Percentiles rank a stretch among this genome's conserved stretches.
These are phyloP conservation scores for Muscicapa comitata DNA, from an alignment of 2,797 vertebrate species.

Conservation along the genomic window DNA sequence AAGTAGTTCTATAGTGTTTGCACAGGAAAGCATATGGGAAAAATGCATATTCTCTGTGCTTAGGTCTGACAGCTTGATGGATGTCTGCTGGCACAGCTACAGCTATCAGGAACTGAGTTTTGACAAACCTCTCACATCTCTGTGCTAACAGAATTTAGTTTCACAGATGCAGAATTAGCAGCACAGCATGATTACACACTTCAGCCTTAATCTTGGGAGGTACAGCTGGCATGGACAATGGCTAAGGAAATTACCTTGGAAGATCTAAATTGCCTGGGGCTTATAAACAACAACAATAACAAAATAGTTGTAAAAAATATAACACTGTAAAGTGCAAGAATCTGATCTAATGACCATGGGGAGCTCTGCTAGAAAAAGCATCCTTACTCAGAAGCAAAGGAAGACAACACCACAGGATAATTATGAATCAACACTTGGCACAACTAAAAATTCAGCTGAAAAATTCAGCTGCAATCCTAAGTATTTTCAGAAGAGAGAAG, in stretches of 20 bases:
- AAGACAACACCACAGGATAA: background rate
- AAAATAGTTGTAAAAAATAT: background rate
- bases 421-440: background rate
- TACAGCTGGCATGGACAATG: background rate
- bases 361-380: background rate
- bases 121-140: constrained; percentile 26
- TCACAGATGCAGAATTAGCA: constrained; percentile 48
- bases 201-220: constrained; percentile 11
- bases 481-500: background rate
- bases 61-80: constrained; percentile 11
- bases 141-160: constrained; percentile 4
- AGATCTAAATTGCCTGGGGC: background rate
- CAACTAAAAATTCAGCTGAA: background rate
- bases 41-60: background rate
- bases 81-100: constrained; percentile 25
- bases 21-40: background rate
- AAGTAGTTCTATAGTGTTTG: background rate
- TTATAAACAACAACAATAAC: background rate
- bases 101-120: background rate
- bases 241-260: background rate
- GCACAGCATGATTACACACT: constrained; percentile 17
- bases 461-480: background rate
- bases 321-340: background rate
- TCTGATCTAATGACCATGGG: background rate
- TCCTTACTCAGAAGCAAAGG: background rate